A percentile compares a stretch with the other conserved stretches of the same genome.
phyloP scores from a whole-genome alignment of 2,113 vertebrate species.

The Ascaphus truei region DNA sequence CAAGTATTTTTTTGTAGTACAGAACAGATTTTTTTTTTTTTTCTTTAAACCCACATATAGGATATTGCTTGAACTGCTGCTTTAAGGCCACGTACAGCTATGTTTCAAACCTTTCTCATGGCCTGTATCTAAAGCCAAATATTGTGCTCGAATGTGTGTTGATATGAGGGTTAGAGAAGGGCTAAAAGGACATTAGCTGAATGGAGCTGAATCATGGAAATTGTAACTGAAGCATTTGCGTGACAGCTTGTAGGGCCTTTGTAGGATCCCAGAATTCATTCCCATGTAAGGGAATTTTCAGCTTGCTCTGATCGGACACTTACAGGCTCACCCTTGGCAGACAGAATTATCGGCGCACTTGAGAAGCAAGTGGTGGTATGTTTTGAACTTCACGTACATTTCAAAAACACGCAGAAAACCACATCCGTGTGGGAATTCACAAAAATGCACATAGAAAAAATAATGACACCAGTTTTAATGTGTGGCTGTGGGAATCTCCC shows the following conservation, averaged over 20 bases:
- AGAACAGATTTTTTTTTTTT: no score
- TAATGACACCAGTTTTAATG: no score
- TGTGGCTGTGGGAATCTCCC: neutral
- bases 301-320: neutral
- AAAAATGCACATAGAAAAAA: neutral
- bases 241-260: neutral
- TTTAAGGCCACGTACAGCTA: no score
- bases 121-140: neutral
- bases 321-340: slow-evolving; percentile 10
- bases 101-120: no score
- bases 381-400: neutral
- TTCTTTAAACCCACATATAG: no score
- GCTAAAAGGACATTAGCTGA: neutral
- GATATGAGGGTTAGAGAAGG: neutral
- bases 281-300: slow-evolving; percentile 25
- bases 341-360: neutral
- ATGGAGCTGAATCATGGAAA: neutral
- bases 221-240: neutral
- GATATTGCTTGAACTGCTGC: no score
- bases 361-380: neutral
- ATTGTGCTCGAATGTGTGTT: neutral
- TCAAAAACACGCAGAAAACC: neutral
- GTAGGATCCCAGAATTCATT: slow-evolving; percentile 5
- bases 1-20: no score
- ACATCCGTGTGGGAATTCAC: neutral